A percentile compares a stretch with the other conserved stretches of the same genome.
These are phyloP conservation scores for Anomalospiza imberbis DNA, from an alignment of 2,797 vertebrate species.

Conservation along the genomic window DNA sequence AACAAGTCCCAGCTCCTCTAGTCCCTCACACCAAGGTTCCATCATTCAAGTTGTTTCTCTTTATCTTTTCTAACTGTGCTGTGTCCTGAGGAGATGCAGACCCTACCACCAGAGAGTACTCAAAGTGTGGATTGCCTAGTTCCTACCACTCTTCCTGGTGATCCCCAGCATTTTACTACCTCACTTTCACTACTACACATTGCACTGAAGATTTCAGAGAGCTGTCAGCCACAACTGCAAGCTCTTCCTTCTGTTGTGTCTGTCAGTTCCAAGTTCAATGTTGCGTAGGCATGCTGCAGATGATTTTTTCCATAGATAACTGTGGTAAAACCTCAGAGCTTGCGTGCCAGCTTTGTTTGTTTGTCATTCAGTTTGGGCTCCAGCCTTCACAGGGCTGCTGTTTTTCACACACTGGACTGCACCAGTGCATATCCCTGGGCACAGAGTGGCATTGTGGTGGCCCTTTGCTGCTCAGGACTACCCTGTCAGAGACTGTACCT, in stretches of 20 bases:
- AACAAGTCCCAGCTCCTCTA: neutral
- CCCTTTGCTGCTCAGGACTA: neutral
- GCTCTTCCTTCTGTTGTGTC: neutral
- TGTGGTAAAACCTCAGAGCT: neutral
- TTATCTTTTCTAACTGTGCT: neutral
- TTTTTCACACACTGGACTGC: accelerated
- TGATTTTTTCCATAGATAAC: neutral
- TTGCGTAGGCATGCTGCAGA: neutral
- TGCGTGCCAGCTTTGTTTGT: neutral
- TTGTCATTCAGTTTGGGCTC: neutral
- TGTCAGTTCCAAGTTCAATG: neutral
- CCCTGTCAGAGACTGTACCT: neutral
- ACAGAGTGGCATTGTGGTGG: neutral
- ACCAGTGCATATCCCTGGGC: accelerated
- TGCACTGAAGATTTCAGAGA: neutral
- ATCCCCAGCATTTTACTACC: neutral
- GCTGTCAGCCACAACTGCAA: neutral
- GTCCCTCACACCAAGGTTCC: neutral
- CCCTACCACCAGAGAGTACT: neutral
- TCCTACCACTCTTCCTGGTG: neutral
- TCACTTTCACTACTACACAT: neutral
- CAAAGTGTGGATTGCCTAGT: neutral
- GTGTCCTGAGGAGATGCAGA: neutral
- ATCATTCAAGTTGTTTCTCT: neutral
- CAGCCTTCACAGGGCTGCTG: accelerated